Evolutionary conservation across 2,888 invertebrate species (phyloP), one percentile per base, ranked within the genome.

Genomic region (Hetaerina titia): DNA sequence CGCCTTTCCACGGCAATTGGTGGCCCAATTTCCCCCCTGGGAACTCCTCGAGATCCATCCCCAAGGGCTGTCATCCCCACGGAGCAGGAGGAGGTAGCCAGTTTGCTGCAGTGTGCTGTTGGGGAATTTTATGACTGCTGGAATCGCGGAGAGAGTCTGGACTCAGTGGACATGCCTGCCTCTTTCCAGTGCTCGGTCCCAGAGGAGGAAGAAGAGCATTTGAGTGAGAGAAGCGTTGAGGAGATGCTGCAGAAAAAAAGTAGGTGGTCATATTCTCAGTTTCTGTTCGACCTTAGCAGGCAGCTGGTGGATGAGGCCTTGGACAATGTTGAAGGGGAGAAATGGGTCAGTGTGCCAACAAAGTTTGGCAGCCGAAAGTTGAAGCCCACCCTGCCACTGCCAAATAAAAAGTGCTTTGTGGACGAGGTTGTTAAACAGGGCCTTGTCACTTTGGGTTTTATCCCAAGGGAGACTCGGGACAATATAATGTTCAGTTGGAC

Each of bases 261-360:
- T 13, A 74, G 74, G 69, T 69, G 92, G 69, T 25, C 74, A 11
- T 74, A 92, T 60, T 94, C 94, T 22, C 92, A 90, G 95, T 97
- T 98, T 95, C 96, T 98, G 45, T 97, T 98, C 95, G 97, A 98
- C 96, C 96, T 98, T n/a, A 97, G 97, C 96, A 97, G 97, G 95
- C 98, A 98, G 96, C 97, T 97, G 87, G 97, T 97, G 8, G 96
- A 96, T 25, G 97, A 97, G 81, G 96, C 97, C 11, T 92, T 92
- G 69, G 92, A 92, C 92, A 92, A 92, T 92, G 92, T 92, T 7
- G 92, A 92, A n/a, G 92, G 56, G n/a, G 92, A 92, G 56, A 92
- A 92, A 69, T 92, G 64, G 64, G 89, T 90, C 60, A 95, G 95
- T 81, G 97, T 97, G 94, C 96, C 97, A 45, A 96, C 97, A 90